These are phyloP conservation scores for Tetragonula carbonaria DNA, from an alignment of 2,888 invertebrate species.

Conservation along the genomic window DNA sequence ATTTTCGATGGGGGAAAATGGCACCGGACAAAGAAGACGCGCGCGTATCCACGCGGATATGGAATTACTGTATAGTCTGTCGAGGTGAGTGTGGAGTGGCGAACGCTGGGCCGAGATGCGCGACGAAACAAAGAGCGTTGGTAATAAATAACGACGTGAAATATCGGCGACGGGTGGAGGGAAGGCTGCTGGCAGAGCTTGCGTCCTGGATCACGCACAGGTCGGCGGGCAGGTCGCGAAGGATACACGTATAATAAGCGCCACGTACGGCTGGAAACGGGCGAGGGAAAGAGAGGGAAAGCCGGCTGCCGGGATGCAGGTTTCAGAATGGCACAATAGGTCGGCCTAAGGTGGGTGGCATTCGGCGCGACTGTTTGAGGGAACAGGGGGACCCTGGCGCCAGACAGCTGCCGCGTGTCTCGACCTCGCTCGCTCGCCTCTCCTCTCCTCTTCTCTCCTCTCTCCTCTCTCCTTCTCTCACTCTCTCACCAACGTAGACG, in stretches of 20 bases:
- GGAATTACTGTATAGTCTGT: no score
- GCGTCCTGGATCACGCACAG: slow-evolving; percentile 28
- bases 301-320: slow-evolving; percentile 70
- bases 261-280: slow-evolving; percentile 11
- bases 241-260: not conserved
- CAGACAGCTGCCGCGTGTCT: slow-evolving; percentile 82
- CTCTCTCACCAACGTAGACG: not conserved
- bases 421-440: slow-evolving; percentile 77
- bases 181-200: not conserved
- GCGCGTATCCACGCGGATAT: no score
- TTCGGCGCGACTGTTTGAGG: slow-evolving; percentile 78
- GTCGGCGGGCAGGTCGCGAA: slow-evolving; percentile 42
- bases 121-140: slow-evolving; percentile 43
- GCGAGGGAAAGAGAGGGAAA: slow-evolving; percentile 62
- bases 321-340: slow-evolving; percentile 78
- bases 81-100: no score
- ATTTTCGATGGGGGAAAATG: not conserved
- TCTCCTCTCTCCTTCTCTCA: not conserved
- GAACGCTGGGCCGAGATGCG: slow-evolving; percentile 1
- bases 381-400: slow-evolving; percentile 80
- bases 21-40: no score
- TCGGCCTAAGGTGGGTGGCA: slow-evolving; percentile 80
- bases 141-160: slow-evolving; percentile 59
- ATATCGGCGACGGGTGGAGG: slow-evolving; percentile 29
- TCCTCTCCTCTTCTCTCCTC: not conserved